phyloP scores from a whole-genome alignment of 92 coral and sea anemone species.

The Epizoanthus stellaris region DNA sequence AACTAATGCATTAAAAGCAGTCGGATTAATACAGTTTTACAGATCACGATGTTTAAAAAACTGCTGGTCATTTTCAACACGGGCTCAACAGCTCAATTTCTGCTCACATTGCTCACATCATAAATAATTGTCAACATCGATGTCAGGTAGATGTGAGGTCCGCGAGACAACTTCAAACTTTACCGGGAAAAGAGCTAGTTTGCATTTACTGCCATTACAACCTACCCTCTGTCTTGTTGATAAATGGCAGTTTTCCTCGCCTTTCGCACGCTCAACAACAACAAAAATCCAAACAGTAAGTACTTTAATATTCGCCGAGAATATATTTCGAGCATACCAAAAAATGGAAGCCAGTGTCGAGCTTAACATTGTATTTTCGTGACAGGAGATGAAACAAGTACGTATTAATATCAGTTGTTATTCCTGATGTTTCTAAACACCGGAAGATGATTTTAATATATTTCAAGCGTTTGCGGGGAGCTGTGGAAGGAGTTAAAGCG shows the following conservation, averaged over 20 bases:
- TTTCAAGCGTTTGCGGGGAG: not conserved
- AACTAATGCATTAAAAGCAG: too few relatives aligned
- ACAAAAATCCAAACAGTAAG: constrained; percentile 38
- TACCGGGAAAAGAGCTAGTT: not conserved
- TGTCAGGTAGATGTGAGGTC: too few relatives aligned
- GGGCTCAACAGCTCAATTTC: not conserved
- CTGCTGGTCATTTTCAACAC: constrained; percentile 1
- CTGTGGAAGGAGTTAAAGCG: not conserved
- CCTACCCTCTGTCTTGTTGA: not conserved
- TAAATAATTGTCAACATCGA: not conserved
- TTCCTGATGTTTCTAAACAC: not conserved
- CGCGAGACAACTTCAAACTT: constrained; percentile 1
- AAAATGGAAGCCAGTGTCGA: not conserved
- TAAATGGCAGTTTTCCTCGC: constrained; percentile 45
- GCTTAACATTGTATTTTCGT: not conserved
- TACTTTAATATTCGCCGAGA: not conserved
- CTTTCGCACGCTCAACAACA: constrained; percentile 38
- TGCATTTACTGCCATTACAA: not conserved
- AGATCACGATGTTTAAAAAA: not conserved
- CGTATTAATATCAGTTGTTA: not conserved
- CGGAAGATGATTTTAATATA: not conserved
- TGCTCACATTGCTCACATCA: not conserved
- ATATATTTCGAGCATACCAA: not conserved
- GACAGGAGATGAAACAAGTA: not conserved
- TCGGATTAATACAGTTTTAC: not conserved